Evolutionary conservation across 2,797 vertebrate species (phyloP).

Genomic region (Lepilemur septentrionalis): DNA sequence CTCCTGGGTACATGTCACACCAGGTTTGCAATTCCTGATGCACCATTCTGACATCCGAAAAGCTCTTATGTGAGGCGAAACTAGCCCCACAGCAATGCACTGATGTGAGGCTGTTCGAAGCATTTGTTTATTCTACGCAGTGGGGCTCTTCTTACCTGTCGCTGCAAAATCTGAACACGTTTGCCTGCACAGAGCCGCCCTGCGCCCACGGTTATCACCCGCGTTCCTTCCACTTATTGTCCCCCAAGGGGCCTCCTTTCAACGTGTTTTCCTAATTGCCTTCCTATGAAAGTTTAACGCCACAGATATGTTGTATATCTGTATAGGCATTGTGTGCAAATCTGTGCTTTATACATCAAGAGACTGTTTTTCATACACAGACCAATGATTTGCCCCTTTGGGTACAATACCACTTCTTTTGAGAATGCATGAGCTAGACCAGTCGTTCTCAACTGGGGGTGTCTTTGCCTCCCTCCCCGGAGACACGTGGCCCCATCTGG

Average conservation of each 20-base stretch:
- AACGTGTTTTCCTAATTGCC: background rate
- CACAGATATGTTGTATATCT: background rate
- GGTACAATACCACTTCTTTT: background rate
- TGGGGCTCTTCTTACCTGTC: background rate
- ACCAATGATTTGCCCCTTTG: background rate
- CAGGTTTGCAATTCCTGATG: background rate
- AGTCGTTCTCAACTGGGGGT: background rate
- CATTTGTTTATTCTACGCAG: background rate
- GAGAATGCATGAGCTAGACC: background rate
- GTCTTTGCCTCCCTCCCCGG: no score
- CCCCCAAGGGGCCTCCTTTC: background rate
- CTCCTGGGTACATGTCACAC: background rate
- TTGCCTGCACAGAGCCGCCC: background rate
- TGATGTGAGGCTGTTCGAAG: background rate
- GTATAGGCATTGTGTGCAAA: fast-evolving
- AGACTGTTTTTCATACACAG: background rate
- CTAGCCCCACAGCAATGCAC: background rate
- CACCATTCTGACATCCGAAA: background rate
- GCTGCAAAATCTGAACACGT: background rate
- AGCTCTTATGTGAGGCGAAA: background rate
- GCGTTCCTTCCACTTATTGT: background rate
- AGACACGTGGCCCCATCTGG: background rate
- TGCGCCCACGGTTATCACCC: background rate
- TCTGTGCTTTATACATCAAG: background rate
- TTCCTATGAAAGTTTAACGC: background rate